These are phyloP conservation scores for Xyliphius kryptos DNA, from an alignment of 2,113 vertebrate species.

Conservation along the genomic window DNA sequence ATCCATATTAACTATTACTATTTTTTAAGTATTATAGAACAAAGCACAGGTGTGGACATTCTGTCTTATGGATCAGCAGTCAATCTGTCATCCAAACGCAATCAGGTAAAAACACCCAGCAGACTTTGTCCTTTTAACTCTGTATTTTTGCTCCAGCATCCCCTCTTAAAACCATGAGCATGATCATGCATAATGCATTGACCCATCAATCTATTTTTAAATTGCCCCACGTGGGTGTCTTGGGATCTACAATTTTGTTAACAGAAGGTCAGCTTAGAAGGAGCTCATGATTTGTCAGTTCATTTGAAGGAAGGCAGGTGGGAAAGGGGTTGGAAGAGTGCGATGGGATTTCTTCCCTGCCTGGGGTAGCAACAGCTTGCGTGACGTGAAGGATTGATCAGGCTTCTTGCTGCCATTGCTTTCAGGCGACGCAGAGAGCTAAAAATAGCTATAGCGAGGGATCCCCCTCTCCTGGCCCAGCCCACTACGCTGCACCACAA, in stretches of 20 bases:
- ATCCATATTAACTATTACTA: too few relatives aligned
- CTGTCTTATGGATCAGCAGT: slow-evolving; percentile 42
- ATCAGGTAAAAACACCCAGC: slow-evolving; percentile 13
- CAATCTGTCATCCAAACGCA: neutral
- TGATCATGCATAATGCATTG: slow-evolving; percentile 33
- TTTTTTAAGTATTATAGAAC: too few relatives aligned
- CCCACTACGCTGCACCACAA: slow-evolving; percentile 47
- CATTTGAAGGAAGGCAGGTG: neutral
- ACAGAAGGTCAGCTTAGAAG: neutral
- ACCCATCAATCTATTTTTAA: slow-evolving; percentile 35
- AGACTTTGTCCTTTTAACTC: neutral
- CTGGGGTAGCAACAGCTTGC: slow-evolving; percentile 25
- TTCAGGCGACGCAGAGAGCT: slow-evolving; percentile 38
- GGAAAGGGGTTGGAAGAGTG: neutral
- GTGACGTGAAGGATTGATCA: slow-evolving; percentile 58
- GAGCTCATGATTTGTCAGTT: neutral
- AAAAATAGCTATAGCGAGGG: slow-evolving; percentile 64
- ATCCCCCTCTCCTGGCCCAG: slow-evolving; percentile 46
- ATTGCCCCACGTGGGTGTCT: neutral
- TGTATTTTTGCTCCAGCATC: neutral
- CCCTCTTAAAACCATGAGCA: slow-evolving; percentile 12
- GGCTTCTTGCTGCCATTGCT: slow-evolving; percentile 50
- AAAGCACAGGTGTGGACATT: neutral
- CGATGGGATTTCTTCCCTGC: slow-evolving; percentile 29
- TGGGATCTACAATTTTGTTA: neutral